phyloP scores from a whole-genome alignment of 2,888 invertebrate genomes.

The Lordiphosa andalusiaca region DNA sequence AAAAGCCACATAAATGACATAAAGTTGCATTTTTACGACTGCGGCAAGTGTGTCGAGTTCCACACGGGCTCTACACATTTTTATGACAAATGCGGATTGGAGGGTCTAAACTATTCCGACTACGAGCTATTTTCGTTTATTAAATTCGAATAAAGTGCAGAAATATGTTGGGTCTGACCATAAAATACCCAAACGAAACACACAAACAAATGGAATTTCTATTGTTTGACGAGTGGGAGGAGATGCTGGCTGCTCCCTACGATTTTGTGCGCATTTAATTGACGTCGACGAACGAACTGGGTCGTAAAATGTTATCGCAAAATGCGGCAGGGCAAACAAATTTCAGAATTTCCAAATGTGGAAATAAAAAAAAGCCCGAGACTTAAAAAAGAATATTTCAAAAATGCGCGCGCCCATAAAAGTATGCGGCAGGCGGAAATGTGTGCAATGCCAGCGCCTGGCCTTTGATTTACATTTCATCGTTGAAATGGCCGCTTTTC shows the following conservation, averaged over 20 bases:
- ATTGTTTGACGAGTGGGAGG: constrained; percentile 24
- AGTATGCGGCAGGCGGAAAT: constrained; percentile 38
- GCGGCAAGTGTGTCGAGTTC: constrained; percentile 50
- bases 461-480: constrained; percentile 61
- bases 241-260: constrained; percentile 13
- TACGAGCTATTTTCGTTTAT: constrained; percentile 65
- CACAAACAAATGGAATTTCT: constrained; percentile 50
- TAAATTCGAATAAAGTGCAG: constrained; percentile 73
- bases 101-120: constrained; percentile 22
- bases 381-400: constrained; percentile 41
- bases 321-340: constrained; percentile 51
- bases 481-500: constrained; percentile 52
- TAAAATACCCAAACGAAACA: constrained; percentile 42
- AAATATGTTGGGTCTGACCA: constrained; percentile 60
- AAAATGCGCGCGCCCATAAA: constrained; percentile 45
- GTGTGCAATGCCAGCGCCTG: constrained; percentile 27
- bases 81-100: constrained; percentile 50
- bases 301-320: constrained; percentile 69
- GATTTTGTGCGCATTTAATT: constrained; percentile 56
- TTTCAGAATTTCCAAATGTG: constrained; percentile 68
- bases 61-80: constrained; percentile 50
- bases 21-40: constrained; percentile 67
- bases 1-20: constrained; percentile 73
- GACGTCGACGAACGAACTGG: constrained; percentile 55
- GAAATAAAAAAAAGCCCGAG: constrained; percentile 18